Percentiles rank a stretch among this genome's conserved stretches.
These are phyloP conservation scores for Emys orbicularis DNA, from an alignment of 2,797 vertebrate genomes.

Conservation along the genomic window DNA sequence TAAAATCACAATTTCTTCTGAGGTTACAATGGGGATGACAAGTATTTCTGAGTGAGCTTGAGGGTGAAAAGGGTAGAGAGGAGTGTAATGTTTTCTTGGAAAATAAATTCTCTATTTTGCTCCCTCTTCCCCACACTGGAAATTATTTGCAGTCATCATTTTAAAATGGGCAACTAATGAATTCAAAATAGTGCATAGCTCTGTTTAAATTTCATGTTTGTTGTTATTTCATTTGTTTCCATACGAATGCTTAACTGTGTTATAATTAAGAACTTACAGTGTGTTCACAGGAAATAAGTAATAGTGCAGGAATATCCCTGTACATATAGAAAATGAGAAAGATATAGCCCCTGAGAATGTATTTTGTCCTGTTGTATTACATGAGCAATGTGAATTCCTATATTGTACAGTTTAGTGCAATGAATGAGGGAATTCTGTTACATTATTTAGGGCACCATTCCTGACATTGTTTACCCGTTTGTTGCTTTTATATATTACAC, in stretches of 20 bases:
- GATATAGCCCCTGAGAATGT: background rate
- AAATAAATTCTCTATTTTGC: background rate
- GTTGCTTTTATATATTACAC: background rate
- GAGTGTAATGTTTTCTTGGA: background rate
- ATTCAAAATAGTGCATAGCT: background rate
- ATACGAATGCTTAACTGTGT: background rate
- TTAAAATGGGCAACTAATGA: background rate
- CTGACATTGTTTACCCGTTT: background rate
- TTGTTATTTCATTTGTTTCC: background rate
- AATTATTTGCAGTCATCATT: background rate
- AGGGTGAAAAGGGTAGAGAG: background rate
- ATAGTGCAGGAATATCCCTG: background rate
- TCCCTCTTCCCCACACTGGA: background rate
- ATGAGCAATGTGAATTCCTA: background rate
- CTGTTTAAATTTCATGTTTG: background rate
- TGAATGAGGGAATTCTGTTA: background rate
- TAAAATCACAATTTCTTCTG: background rate
- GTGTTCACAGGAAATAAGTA: background rate
- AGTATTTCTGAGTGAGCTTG: background rate
- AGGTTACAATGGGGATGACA: background rate
- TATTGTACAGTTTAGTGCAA: background rate
- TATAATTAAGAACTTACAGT: background rate
- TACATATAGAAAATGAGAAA: background rate
- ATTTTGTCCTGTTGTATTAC: background rate
- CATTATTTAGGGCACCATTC: slow-evolving; percentile 26